Base-by-base conservation (phyloP, 2,888 invertebrate species). In the Zootermopsis nevadensis region DNA sequence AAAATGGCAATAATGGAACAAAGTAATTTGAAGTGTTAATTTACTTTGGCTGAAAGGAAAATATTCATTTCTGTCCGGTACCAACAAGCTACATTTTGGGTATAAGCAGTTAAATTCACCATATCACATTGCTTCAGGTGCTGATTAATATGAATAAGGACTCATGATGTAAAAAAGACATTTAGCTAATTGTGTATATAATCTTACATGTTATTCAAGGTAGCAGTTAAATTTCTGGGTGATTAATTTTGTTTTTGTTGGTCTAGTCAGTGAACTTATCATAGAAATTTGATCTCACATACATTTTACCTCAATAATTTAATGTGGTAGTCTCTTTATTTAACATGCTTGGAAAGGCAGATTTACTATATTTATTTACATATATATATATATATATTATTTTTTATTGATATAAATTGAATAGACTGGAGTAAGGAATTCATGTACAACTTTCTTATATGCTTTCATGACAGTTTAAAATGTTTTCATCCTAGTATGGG, bases 1-100 rank as follows among this genome's bases (percentile, higher is more conserved):
- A 76, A 76, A 42, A 76, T 76, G 76, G 76, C 38, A 76, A 76
- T 76, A 76, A 76, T 38, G 38, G 42, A 76, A 74, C 35, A 3
- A 35, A 22, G 74, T 74, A 27, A 74, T 74, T 8, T 74, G 19
- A 35, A n/a, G 22, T 22, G 31, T 74, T 74, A 53, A 53, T 15
- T 53, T 53, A 53, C 24, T 19, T 10, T 10, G 24, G 3, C 15
- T 53, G 60, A 27, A n/a, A 27, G 6, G 19, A 48, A 48, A 48
- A 48, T 12, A 10, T 4, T 60, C 19, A 53, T 53, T 53, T 74
- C 33, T 42, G 42, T 48, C 42, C 35, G 24, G 35, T 35, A 76
- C n/a, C 27, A 76, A 38, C 33, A 33, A 38, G 24, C n/a, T 35
- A 74, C 33, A 76, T 60, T 60, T 60, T 60, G n/a, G 27, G 27